Percentiles rank a stretch among this genome's conserved stretches.
Evolutionary conservation across 2,113 vertebrate species (phyloP).

Genomic region (Rhagologus leucostigma): DNA sequence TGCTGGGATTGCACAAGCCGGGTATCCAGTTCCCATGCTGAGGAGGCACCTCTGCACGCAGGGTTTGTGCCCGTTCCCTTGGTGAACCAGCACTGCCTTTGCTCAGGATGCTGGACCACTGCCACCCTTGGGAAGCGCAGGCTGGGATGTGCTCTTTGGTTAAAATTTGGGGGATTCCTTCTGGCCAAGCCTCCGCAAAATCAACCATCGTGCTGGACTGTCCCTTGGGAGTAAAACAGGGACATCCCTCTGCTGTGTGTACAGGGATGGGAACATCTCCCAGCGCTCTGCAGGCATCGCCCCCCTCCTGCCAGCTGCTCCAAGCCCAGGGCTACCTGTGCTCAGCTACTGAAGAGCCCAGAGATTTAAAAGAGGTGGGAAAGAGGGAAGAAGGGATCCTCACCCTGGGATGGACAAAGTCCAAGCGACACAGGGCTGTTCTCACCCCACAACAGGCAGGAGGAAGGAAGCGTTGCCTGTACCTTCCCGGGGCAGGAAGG

Average conservation of each 20-base stretch:
- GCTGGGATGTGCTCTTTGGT: not conserved
- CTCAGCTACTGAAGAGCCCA: not conserved
- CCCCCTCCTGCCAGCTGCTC: not conserved
- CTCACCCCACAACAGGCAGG: not conserved
- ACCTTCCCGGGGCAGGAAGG: not conserved
- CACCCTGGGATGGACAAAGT: not conserved
- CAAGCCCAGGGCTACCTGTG: not conserved
- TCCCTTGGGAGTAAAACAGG: rapidly evolving
- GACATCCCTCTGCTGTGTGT: not conserved
- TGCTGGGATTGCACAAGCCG: not conserved
- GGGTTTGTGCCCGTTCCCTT: not conserved
- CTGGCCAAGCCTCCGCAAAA: not conserved
- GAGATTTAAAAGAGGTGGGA: too few relatives aligned
- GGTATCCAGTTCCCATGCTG: not conserved
- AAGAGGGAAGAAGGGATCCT: not conserved
- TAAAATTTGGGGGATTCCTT: not conserved
- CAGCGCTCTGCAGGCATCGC: rapidly evolving
- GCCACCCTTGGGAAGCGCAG: rapidly evolving
- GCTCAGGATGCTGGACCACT: not conserved
- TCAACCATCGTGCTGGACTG: rapidly evolving
- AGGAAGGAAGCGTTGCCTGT: not conserved
- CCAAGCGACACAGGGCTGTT: not conserved
- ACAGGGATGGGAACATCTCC: rapidly evolving
- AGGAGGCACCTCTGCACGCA: not conserved
- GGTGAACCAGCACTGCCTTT: not conserved